phyloP scores from a whole-genome alignment of 2,797 vertebrate genomes.

The Tragelaphus oryx region DNA sequence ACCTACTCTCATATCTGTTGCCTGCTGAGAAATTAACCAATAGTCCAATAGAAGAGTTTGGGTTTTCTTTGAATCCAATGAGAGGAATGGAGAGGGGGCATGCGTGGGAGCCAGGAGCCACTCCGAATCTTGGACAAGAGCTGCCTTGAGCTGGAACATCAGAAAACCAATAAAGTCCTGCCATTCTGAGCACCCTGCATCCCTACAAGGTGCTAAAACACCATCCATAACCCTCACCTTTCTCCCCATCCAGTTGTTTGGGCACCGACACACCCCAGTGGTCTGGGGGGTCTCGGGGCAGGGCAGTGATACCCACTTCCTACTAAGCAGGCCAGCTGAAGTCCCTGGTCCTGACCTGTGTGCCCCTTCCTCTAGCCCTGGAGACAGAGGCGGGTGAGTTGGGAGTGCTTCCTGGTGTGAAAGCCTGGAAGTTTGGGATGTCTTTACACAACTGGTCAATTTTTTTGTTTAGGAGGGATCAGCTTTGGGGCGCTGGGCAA shows the following conservation, averaged over 20 bases:
- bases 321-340: not conserved
- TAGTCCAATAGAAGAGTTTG: not conserved
- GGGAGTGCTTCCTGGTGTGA: too few species aligned
- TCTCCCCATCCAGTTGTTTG: not conserved
- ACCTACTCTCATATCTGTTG: not conserved
- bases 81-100: not conserved
- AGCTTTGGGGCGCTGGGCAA: not conserved
- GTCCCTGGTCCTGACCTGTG: not conserved
- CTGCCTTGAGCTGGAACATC: not conserved
- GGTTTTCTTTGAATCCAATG: not conserved
- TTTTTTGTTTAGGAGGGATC: not conserved
- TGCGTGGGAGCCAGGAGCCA: fast-evolving
- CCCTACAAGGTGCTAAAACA: not conserved
- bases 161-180: not conserved
- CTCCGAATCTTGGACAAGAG: not conserved
- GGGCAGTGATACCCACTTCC: too few species aligned
- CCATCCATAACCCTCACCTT: not conserved
- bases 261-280: fast-evolving
- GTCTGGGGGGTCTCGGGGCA: too few species aligned
- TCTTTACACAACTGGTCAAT: not conserved
- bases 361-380: not conserved
- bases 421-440: not conserved
- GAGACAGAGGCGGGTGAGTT: not conserved
- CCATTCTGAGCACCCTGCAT: not conserved
- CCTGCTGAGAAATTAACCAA: not conserved